Base-by-base conservation (phyloP, 1,140 invertebrate species). In the Lepidurus couesii region DNA sequence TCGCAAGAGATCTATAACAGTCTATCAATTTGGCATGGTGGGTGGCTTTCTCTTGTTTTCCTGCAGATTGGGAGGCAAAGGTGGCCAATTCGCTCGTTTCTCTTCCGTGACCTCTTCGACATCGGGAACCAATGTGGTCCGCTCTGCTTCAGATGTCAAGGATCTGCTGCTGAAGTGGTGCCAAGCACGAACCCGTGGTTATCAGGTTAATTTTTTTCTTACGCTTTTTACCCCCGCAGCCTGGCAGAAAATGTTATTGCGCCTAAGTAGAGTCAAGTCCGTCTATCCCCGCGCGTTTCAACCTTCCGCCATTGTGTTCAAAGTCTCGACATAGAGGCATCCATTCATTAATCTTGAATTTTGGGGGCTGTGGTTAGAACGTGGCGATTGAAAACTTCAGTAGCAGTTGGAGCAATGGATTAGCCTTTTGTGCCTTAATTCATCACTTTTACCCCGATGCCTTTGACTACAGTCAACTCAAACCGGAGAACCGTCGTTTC, bases 341-440 rank as follows among this genome's bases (percentile, higher is more conserved):
- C 11, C 10, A n/a, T 13, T 16, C 0, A 75, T 44, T 42, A 44
- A 42, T 26, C 7, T 11, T 9, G 34, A 65, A 65, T 65, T 13
- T 65, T 65, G 4, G 53, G 13, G 16, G 8, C 16, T 65, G 82
- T 80, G 85, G 86, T 43, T 86, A 96, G 94, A 95, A 96, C 90
- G 91, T 98, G 84, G 92, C 95, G 87, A 90, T 98, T 88, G 93
- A 94, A 84, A 98, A 98, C 88, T 98, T 98, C 89, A 97, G 95
- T 82, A 94, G 92, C 83, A 95, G 93, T 87, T 98, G 96, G 96
- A 93, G 91, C 86, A 93, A 97, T 87, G 96, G 96, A 84, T 88
- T 98, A 86, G 96, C 95, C 81, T 98, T 98, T 88, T 98, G 95
- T 86, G 96, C 96, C 82, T 89, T 98, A 80, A 90, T 98, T 82